phyloP scores from a whole-genome alignment of 2,113 vertebrate species.

The Chrysemys picta region DNA sequence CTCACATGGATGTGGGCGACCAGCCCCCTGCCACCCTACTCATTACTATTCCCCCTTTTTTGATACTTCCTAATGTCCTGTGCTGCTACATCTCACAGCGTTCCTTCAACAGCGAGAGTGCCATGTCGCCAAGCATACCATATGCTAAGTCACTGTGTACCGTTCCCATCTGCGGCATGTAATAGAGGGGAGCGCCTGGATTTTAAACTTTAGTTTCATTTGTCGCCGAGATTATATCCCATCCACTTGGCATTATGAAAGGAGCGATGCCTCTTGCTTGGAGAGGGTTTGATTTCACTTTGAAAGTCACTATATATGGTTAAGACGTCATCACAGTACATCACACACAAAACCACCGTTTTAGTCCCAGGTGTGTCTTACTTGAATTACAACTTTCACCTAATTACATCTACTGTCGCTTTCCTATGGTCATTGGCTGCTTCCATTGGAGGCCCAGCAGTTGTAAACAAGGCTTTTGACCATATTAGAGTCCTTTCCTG shows the following conservation, averaged over 20 bases:
- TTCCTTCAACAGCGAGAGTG: background rate
- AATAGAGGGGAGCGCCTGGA: background rate
- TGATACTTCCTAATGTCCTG: background rate
- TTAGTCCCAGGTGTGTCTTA: accelerated
- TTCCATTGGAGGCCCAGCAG: accelerated
- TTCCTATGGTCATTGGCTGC: background rate
- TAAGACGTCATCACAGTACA: accelerated
- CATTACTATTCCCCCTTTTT: background rate
- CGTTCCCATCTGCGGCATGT: accelerated
- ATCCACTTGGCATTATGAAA: accelerated
- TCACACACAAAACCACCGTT: accelerated
- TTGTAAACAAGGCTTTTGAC: background rate
- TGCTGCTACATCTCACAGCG: accelerated
- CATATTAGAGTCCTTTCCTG: background rate
- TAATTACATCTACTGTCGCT: background rate
- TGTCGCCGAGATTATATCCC: accelerated
- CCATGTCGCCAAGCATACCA: accelerated
- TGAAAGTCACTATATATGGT: accelerated
- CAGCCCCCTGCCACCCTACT: background rate
- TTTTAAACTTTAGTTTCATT: background rate
- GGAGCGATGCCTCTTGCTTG: background rate
- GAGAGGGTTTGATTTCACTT: background rate
- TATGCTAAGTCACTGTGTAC: background rate
- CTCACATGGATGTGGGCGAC: background rate
- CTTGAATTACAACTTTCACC: background rate